Evolutionary conservation across 2,113 vertebrate genomes (phyloP).

Genomic region (Mustela lutreola): DNA sequence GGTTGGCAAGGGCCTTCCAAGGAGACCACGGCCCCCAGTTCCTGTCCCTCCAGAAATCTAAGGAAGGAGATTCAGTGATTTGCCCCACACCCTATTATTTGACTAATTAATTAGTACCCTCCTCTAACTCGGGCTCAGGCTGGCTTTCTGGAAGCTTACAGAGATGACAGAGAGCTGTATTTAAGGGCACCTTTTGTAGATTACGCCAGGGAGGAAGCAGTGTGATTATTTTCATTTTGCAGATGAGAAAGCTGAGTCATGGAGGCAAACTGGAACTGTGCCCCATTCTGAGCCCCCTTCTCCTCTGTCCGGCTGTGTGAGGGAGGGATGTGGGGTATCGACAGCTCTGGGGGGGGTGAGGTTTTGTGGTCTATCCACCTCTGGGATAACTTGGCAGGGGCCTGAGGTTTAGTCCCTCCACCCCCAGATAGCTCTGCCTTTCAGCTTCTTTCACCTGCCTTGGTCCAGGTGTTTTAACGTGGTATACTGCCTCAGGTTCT

Average conservation of each 20-base stretch:
- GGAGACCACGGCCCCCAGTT: fast-evolving
- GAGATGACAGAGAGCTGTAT: conserved; percentile 31
- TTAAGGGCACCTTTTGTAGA: conserved; percentile 50
- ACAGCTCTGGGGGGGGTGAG: neutral
- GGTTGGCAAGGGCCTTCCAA: neutral
- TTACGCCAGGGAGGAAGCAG: neutral
- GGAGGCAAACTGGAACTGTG: neutral
- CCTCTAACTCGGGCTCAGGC: neutral
- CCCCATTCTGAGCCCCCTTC: neutral
- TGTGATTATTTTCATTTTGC: conserved; percentile 34
- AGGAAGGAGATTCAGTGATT: neutral
- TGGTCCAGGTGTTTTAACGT: neutral
- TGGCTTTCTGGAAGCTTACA: conserved; percentile 38
- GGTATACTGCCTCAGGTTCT: neutral
- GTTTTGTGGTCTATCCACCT: neutral
- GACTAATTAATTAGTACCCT: conserved; percentile 65
- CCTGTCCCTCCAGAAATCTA: neutral
- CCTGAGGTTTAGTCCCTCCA: neutral
- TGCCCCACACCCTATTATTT: conserved; percentile 46
- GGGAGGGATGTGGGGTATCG: neutral
- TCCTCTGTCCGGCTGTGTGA: neutral
- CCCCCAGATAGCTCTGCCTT: neutral
- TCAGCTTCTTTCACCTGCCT: neutral
- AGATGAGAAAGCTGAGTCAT: conserved; percentile 49
- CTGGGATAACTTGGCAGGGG: neutral